Conservation (phyloP, 2,797 vertebrate species). For the Oreochromis mossambicus region DNA sequence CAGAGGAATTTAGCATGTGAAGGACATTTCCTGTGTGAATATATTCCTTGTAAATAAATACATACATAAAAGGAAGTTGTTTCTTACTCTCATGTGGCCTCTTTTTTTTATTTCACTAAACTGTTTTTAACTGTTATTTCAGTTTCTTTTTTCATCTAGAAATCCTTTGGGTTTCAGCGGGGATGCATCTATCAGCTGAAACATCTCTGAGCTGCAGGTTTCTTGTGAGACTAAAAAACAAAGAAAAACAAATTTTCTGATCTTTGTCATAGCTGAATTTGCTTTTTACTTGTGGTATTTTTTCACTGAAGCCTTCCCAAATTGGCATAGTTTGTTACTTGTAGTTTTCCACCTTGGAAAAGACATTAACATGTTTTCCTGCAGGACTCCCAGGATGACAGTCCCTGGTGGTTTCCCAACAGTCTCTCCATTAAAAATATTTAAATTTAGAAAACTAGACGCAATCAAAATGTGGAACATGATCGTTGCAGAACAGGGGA, state of each 20-base stretch:
- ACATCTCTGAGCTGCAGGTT: neutral
- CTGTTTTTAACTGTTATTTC: neutral
- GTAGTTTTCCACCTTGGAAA: neutral
- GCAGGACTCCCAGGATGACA: fast-evolving
- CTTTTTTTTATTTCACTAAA: neutral
- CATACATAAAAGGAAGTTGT: neutral
- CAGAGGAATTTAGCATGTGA: neutral
- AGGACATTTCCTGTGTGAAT: neutral
- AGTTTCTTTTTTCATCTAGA: neutral
- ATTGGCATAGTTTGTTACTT: neutral
- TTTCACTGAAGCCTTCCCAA: fast-evolving
- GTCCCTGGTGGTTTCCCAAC: neutral
- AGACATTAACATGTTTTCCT: neutral
- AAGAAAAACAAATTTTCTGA: neutral
- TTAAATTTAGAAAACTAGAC: neutral
- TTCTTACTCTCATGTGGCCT: neutral
- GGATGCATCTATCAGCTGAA: neutral
- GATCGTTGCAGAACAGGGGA: fast-evolving
- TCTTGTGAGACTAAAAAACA: neutral
- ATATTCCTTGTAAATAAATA: neutral
- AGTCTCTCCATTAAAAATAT: neutral
- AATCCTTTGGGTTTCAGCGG: neutral
- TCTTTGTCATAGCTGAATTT: neutral
- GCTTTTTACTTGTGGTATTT: neutral
- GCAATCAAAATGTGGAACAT: neutral